These are phyloP conservation scores for Syngnathoides biaculeatus DNA, from an alignment of 2,113 vertebrate genomes.

Conservation along the genomic window DNA sequence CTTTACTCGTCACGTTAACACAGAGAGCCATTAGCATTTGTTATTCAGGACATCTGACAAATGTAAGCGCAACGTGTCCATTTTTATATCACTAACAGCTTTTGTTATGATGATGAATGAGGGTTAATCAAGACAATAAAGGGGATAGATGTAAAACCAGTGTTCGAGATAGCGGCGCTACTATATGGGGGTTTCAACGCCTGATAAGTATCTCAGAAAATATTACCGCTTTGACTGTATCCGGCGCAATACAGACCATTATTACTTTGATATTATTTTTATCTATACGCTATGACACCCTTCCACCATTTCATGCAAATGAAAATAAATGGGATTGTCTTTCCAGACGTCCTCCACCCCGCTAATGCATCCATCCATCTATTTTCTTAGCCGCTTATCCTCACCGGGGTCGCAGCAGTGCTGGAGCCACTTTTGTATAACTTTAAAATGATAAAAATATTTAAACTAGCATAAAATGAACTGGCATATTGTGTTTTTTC, in stretches of 20 bases:
- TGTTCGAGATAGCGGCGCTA: background rate
- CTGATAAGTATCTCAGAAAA: constrained; percentile 2
- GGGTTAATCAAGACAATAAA: constrained; percentile 4
- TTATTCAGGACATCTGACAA: constrained; percentile 1
- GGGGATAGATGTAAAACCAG: background rate
- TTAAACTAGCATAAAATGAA: too few species aligned
- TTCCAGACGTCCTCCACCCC: background rate
- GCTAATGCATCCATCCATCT: too few species aligned
- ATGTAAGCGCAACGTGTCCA: background rate
- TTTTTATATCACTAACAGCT: background rate
- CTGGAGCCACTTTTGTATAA: too few species aligned
- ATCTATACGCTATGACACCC: background rate
- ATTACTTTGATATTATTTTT: constrained; percentile 2
- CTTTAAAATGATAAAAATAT: too few species aligned
- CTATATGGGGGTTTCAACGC: background rate
- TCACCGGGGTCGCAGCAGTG: too few species aligned
- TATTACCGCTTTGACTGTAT: constrained; percentile 5
- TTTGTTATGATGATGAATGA: constrained; percentile 5
- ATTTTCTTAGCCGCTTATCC: too few species aligned
- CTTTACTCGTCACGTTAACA: background rate
- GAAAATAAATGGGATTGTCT: background rate
- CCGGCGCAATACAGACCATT: constrained; percentile 1
- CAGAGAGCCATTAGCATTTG: background rate
- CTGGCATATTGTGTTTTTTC: too few species aligned
- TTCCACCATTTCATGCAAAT: constrained; percentile 2